phyloP scores from a whole-genome alignment of 2,888 invertebrate species.

The Orthosia gracilis region DNA sequence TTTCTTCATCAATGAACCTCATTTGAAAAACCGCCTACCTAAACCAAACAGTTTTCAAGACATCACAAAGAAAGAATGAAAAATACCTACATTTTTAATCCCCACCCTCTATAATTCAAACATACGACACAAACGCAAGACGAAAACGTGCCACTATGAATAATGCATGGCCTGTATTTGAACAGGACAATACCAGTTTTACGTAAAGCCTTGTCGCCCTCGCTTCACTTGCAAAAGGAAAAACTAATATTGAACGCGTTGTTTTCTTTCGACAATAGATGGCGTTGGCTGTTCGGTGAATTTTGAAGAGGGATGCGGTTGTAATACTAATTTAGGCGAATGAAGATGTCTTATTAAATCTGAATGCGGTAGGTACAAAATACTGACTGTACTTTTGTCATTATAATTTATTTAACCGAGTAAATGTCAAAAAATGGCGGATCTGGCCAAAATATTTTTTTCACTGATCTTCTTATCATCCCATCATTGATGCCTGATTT shows the following conservation, averaged over 20 bases:
- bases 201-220: slow-evolving; percentile 77
- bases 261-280: slow-evolving; percentile 61
- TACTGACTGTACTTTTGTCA: not conserved
- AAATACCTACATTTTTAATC: slow-evolving; percentile 24
- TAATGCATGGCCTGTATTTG: slow-evolving; percentile 84
- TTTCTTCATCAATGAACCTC: not conserved
- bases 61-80: slow-evolving; percentile 22
- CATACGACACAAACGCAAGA: slow-evolving; percentile 71
- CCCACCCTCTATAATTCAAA: slow-evolving; percentile 52
- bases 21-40: not conserved
- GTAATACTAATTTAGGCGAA: slow-evolving; percentile 38
- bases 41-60: not conserved
- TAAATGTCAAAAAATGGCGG: not conserved
- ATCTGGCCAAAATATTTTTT: no score
- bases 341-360: slow-evolving; percentile 5
- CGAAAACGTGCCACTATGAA: slow-evolving; percentile 81
- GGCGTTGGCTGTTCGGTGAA: slow-evolving; percentile 61
- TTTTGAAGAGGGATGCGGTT: slow-evolving; percentile 30
- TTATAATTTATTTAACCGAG: no score
- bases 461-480: no score
- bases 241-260: slow-evolving; percentile 64
- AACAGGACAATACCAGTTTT: slow-evolving; percentile 81
- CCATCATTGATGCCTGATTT: not conserved
- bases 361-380: not conserved
- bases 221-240: slow-evolving; percentile 70